A percentile compares a stretch with the other conserved stretches of the same genome.
These are phyloP conservation scores for Drosophila dunni DNA, from an alignment of 1,140 invertebrate species.

Conservation along the genomic window DNA sequence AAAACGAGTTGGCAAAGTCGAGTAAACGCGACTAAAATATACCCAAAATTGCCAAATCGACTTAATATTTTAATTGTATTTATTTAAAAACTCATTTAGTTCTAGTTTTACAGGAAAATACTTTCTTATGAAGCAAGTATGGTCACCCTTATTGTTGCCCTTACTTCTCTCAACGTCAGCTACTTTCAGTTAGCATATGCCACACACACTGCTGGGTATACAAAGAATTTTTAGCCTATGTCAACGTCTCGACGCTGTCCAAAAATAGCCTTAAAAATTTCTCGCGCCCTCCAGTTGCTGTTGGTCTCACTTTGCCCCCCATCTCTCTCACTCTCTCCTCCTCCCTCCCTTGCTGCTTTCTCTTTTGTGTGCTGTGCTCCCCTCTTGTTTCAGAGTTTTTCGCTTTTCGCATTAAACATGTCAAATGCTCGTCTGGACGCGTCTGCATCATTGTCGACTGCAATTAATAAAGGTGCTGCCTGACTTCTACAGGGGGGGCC, in stretches of 20 bases:
- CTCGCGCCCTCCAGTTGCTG: constrained; percentile 23
- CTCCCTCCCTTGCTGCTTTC: neutral
- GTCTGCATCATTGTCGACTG: constrained; percentile 64
- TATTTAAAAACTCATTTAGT: no score
- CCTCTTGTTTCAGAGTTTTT: constrained; percentile 42
- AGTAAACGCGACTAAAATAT: no score
- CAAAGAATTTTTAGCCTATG: constrained; percentile 73
- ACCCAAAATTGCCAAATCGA: no score
- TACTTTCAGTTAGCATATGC: constrained; percentile 1
- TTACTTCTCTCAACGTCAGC: no score
- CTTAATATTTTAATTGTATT: no score
- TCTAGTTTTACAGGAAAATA: no score
- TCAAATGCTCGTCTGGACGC: constrained; percentile 72
- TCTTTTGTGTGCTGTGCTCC: neutral
- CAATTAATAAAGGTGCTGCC: constrained; percentile 79
- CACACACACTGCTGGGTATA: no score
- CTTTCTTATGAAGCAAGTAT: no score
- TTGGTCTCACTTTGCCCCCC: constrained; percentile 1
- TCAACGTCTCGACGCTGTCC: constrained; percentile 57
- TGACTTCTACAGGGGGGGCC: constrained; percentile 14
- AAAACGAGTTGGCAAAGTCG: no score
- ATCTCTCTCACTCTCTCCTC: neutral
- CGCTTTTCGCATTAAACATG: constrained; percentile 83
- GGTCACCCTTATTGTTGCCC: no score
- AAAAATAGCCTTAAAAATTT: constrained; percentile 55